Conservation (phyloP, 2,113 vertebrate species). For the Nettapus auritus region DNA sequence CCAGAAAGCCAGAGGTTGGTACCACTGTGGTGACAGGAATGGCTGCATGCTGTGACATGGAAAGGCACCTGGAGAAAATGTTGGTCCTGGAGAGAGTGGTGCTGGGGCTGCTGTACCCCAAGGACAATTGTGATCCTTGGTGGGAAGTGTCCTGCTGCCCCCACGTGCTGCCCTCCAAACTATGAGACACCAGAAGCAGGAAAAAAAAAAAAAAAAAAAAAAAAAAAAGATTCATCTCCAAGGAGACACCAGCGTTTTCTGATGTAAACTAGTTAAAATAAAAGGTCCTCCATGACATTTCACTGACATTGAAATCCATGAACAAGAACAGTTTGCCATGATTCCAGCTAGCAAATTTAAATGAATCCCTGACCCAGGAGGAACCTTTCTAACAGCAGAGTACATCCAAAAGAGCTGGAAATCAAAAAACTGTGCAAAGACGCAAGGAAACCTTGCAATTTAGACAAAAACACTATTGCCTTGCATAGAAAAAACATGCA, state of each 20-base stretch:
- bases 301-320: background rate
- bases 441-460: background rate
- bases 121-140: background rate
- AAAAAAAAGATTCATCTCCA: background rate
- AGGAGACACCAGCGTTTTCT: background rate
- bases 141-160: background rate
- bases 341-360: background rate
- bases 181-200: background rate
- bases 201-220: background rate
- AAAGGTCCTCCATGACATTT: background rate
- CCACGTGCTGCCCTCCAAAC: background rate
- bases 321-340: background rate
- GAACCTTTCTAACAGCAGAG: background rate
- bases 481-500: background rate
- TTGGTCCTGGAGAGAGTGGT: background rate
- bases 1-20: background rate
- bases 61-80: fast-evolving
- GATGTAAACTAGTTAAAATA: background rate
- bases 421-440: background rate
- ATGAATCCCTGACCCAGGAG: background rate
- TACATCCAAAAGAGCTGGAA: background rate
- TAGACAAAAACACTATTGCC: background rate
- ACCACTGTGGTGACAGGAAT: background rate
- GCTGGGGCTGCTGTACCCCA: background rate
- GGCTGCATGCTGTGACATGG: background rate